Evolutionary conservation across 2,797 vertebrate genomes (phyloP), one percentile per base, ranked within the genome.

Genomic region (Salarias fasciatus): DNA sequence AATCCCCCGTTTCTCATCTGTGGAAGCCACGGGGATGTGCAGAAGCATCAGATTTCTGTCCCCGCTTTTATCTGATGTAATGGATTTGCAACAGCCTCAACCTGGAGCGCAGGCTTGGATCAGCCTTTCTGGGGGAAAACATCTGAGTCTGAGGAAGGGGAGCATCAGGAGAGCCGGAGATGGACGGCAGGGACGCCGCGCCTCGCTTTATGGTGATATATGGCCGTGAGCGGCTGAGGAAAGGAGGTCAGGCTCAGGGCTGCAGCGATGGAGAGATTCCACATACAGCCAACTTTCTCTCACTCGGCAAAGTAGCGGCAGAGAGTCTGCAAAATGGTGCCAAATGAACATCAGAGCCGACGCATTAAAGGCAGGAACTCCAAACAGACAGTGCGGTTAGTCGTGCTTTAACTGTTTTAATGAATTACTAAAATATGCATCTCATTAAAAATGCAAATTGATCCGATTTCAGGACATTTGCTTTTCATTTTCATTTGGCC

Each of bases 31-130:
- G 15, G 82, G 84, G 82, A 79, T 75, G 74, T 55, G 62, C 84
- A 68, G 72, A 79, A 29, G 69, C 76, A 67, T 85, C 83, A 73
- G 75, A 83, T 87, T 80, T 70, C 75, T 70, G 76, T 77, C 76
- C 80, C 77, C 54, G 64, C 75, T 83, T 85, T 87, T 84, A 88
- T 90, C 84, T 88, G 88, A 90, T 90, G 87, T 84, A 87, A 91
- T 88, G 85, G 85, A 90, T 89, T 86, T 82, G 88, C 86, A 91
- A 90, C 89, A 86, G 75, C 79, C 80, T 76, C 87, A 85, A 86
- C 87, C 87, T 84, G 76, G 73, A 85, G 82, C 77, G 63, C 49
- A 54, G 66, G 83, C 77, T 79, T 71, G 60, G 58, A 83, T 79
- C 71, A 49, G 72, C 75, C 75, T 84, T 84, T 86, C 72, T 31